Base-by-base conservation (phyloP, 1,140 invertebrate genomes). In the Callitettix versicolor region DNA sequence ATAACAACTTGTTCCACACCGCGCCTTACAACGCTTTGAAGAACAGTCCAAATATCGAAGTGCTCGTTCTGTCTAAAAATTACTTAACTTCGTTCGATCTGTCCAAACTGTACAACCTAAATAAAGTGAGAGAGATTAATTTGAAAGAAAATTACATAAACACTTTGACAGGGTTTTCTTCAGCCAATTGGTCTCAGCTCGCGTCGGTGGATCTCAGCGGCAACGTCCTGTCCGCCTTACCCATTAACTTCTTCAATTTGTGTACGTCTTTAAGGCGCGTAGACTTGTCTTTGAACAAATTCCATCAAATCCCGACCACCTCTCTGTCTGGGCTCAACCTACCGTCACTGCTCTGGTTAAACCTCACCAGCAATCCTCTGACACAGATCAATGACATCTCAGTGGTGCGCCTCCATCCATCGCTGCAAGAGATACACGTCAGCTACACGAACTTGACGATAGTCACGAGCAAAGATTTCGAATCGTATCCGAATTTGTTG, bases 401-500 rank as follows among this genome's bases (percentile, higher is more conserved):
- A 59, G 34, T 64, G 70, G 77, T 59, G 3, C 82, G 85, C 12
- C 54, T 46, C 38, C 17, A 12, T 18, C 48, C 64, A 18, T 68
- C 79, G 11, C 71, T 92, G 0, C 80, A 88, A 66, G 85, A 89
- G 67, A 74, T 93, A 9, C 81, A 87, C 63, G 83, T 91, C 50
- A 84, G 79, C 38, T 76, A 78, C 21, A 91, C 88, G 1, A 92
- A 93, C 67, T 70, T 93, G n/a, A 86, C 79, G 1, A 82, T 91
- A 48, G 75, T 94, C 5, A 89, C 88, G 0, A 88, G 85, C 40
- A 85, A 85, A 63, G 90, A 92, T 62, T 91, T 94, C 63, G 81
- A 87, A 63, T 79, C 85, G 14, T 91, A 91, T 62, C 83, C 85
- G 4, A 78, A 80, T 0, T 70, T 94, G 11, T 75, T 84, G 61